Base-by-base conservation (phyloP, 2,113 vertebrate species). In the Tylochromis polylepis region DNA sequence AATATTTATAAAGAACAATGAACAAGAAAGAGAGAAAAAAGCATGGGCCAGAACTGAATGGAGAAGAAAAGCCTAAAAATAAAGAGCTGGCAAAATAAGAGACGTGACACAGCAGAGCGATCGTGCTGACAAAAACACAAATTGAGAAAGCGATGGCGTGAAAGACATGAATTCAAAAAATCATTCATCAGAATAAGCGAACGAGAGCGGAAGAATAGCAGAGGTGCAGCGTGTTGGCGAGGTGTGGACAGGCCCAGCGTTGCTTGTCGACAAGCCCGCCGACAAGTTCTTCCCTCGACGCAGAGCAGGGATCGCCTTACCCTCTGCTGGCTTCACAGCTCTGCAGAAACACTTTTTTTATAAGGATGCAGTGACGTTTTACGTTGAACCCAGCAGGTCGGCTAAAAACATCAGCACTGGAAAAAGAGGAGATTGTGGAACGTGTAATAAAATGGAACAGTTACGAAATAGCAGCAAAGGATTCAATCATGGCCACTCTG, bases 291-390 rank as follows among this genome's bases (percentile, higher is more conserved):
- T 29, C 90, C 87, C 91, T 51, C 80, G 90, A 94, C 85, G 85
- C 92, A 88, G 67, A 89, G 83, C 83, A 15, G 43, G 49, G 90
- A 95, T 95, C 91, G 27, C 27, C 78, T 95, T 93, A 82, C 93
- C 82, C 81, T 90, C 89, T 20, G 2, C 88, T 91, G 90, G 83
- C 46, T 92, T 87, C 91, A 86, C 89, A 80, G 89, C 84, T 90
- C 85, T 72, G 84, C 41, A 81, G 67, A 65, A 89, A 88, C 84
- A 82, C 89, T 85, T 82, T 88, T 88, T 83, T 75, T 62, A 82
- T 65, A 41, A 57, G 55, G 55, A 34, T 20, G 80, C 2, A 10
- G n/a, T 59, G 16, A 24, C 5, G 11, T 75, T 86, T 82, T 36
- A 49, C 9, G 15, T 15, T n/a, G 46, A 85, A 70, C 2, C 4